Conservation (phyloP, 2,797 vertebrate species). For the Chanos chanos region DNA sequence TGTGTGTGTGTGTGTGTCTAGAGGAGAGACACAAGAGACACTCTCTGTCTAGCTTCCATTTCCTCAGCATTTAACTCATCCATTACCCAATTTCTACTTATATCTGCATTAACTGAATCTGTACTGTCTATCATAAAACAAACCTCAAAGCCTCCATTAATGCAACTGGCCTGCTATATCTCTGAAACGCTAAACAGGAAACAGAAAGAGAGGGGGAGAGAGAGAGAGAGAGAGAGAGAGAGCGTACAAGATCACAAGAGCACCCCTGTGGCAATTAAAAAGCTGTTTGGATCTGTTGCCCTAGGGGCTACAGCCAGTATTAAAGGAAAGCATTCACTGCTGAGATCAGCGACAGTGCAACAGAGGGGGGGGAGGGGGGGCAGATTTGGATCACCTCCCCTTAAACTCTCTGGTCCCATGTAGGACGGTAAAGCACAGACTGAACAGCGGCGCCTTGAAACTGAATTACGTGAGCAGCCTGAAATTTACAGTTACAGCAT, state of each 20-base stretch:
- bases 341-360: neutral
- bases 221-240: neutral
- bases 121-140: too few species aligned
- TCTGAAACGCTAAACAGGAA: too few species aligned
- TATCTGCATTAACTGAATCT: too few species aligned
- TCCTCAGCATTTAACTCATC: too few species aligned
- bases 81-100: too few species aligned
- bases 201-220: neutral
- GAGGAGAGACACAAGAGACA: neutral
- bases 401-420: neutral
- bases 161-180: too few species aligned
- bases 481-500: neutral
- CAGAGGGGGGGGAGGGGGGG: neutral
- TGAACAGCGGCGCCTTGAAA: neutral
- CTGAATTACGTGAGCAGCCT: neutral
- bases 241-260: neutral
- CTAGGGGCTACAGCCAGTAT: neutral
- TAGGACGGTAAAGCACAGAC: neutral
- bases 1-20: neutral
- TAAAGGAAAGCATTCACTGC: conserved; percentile 5
- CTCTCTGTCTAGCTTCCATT: too few species aligned
- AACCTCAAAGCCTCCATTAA: too few species aligned
- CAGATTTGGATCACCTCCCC: neutral
- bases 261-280: neutral
- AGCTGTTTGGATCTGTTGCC: neutral